A percentile compares a stretch with the other conserved stretches of the same genome.
Evolutionary conservation across 2,797 vertebrate genomes (phyloP).

Genomic region (Danio aesculapii): DNA sequence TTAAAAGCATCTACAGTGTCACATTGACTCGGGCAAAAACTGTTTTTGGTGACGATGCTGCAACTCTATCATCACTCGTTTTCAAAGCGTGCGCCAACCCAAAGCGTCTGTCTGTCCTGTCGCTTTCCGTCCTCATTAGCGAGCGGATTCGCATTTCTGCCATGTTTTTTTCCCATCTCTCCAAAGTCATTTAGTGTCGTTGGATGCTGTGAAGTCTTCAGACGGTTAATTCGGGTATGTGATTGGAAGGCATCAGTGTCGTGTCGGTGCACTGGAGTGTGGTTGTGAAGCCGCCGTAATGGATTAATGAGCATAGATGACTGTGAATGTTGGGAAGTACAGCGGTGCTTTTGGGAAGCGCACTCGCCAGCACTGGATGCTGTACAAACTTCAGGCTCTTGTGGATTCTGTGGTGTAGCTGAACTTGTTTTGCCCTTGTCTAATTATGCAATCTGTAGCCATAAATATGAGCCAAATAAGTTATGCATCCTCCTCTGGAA

Average conservation of each 20-base stretch:
- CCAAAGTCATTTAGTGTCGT: not conserved
- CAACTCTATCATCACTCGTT: constrained; percentile 12
- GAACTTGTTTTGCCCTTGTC: constrained; percentile 16
- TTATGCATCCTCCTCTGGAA: not conserved
- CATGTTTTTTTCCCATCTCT: constrained; percentile 25
- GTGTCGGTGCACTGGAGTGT: not conserved
- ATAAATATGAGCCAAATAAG: constrained; percentile 10
- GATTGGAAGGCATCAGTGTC: constrained; percentile 26
- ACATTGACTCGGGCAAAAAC: not conserved
- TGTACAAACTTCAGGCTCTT: not conserved
- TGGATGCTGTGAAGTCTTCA: constrained; percentile 1
- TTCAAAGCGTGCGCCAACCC: constrained; percentile 2
- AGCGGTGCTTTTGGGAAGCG: not conserved
- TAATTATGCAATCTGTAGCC: constrained; percentile 3
- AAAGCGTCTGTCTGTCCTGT: constrained; percentile 11
- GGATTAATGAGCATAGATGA: constrained; percentile 42
- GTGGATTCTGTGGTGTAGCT: not conserved
- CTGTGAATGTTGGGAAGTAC: not conserved
- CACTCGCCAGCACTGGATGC: not conserved
- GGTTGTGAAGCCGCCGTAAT: constrained; percentile 27
- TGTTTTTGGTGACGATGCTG: not conserved
- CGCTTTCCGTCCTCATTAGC: constrained; percentile 30
- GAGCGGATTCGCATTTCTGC: constrained; percentile 19
- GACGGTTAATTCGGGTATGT: constrained; percentile 15
- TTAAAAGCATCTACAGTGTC: constrained; percentile 1